These are phyloP conservation scores for Eupsittula cactorum DNA, from an alignment of 2,113 vertebrate genomes.

Conservation along the genomic window DNA sequence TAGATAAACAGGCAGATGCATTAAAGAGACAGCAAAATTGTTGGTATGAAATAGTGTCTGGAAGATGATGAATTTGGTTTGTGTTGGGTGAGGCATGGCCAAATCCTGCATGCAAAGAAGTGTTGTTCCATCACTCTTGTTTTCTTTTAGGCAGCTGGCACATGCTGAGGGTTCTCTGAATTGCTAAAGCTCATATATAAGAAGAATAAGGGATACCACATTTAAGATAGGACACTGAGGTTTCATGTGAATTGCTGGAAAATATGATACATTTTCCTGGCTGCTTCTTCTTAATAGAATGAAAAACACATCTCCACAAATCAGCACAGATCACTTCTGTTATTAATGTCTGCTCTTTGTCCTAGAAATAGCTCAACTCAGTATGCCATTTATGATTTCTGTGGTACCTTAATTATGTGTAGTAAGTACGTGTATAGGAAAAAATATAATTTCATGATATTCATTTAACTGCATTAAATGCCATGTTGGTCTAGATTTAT, in stretches of 20 bases:
- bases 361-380: background rate
- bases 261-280: background rate
- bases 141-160: background rate
- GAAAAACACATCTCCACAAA: background rate
- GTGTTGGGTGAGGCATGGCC: background rate
- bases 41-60: background rate
- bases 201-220: background rate
- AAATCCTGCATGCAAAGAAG: background rate
- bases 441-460: background rate
- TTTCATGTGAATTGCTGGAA: background rate
- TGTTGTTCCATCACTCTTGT: background rate
- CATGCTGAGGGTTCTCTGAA: background rate
- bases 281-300: background rate
- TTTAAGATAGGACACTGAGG: background rate
- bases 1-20: constrained; percentile 65
- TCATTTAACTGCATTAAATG: background rate
- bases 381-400: background rate
- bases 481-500: background rate
- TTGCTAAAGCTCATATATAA: background rate
- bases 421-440: background rate
- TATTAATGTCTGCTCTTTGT: background rate
- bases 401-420: background rate
- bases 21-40: constrained; percentile 22
- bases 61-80: constrained; percentile 25
- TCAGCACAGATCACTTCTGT: background rate